Conservation (phyloP, 1,140 invertebrate species). For the Bombyx mandarina region DNA sequence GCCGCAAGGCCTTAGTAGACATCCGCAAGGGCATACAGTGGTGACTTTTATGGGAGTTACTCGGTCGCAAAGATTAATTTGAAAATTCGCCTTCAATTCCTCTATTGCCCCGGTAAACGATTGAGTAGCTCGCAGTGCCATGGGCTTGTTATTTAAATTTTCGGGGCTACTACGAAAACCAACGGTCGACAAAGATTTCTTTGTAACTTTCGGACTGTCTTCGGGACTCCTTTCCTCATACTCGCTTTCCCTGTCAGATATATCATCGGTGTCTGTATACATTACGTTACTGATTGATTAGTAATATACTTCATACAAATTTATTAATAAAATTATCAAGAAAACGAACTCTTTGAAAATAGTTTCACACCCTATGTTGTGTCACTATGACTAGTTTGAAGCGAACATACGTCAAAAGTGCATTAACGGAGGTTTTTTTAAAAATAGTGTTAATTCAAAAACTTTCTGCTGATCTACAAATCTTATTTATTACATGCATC, state of each 20-base stretch:
- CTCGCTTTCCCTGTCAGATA: constrained; percentile 56
- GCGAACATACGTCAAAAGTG: too few relatives aligned
- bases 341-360: too few relatives aligned
- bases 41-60: constrained; percentile 27
- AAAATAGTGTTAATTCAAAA: too few relatives aligned
- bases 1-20: constrained; percentile 34
- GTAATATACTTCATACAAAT: too few relatives aligned
- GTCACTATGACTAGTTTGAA: too few relatives aligned
- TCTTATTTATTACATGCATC: too few relatives aligned
- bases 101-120: constrained; percentile 64
- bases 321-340: too few relatives aligned
- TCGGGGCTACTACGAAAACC: constrained; percentile 49
- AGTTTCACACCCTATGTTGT: too few relatives aligned
- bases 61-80: constrained; percentile 42
- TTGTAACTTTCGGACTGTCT: constrained; percentile 44
- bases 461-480: too few relatives aligned
- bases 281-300: constrained; percentile 21
- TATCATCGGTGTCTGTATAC: constrained; percentile 38
- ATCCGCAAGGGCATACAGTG: constrained; percentile 55
- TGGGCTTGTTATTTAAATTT: constrained; percentile 39
- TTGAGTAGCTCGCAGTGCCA: constrained; percentile 57
- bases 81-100: constrained; percentile 51
- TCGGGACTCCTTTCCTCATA: constrained; percentile 41
- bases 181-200: constrained; percentile 56
- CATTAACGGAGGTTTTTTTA: too few relatives aligned